Evolutionary conservation across 2,888 invertebrate species (phyloP).

Genomic region (Trachelus stipa): DNA sequence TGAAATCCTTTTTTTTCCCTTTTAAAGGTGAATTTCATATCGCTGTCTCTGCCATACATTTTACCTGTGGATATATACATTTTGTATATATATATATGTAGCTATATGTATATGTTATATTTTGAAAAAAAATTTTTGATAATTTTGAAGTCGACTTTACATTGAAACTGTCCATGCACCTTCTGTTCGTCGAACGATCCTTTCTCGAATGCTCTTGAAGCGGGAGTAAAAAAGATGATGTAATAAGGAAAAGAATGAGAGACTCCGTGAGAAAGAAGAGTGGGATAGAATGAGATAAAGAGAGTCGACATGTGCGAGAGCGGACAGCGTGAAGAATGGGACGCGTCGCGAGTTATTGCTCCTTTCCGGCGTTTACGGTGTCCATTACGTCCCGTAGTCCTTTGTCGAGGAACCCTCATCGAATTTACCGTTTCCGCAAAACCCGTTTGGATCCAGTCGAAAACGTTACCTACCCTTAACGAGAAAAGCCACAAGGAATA

Average conservation of each 20-base stretch:
- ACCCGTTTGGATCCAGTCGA: not conserved
- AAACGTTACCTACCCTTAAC: constrained; percentile 22
- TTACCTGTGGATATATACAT: not conserved
- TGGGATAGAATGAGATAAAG: not conserved
- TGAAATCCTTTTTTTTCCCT: not conserved
- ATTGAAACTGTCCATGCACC: not conserved
- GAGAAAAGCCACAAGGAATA: constrained; percentile 6
- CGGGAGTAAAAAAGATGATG: not conserved
- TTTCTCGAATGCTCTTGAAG: not conserved
- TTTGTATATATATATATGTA: not conserved
- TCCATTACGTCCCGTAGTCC: constrained; percentile 49
- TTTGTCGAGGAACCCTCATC: constrained; percentile 24
- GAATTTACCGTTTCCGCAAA: not conserved
- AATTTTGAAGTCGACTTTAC: not conserved
- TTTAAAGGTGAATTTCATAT: not conserved
- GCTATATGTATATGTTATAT: not conserved
- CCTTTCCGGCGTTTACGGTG: constrained; percentile 58
- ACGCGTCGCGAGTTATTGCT: constrained; percentile 54
- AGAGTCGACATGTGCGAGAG: constrained; percentile 37
- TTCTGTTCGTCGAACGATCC: not conserved
- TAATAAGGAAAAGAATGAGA: not conserved
- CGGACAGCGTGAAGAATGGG: constrained; percentile 42
- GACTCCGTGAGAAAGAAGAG: not conserved
- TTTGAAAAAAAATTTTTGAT: not conserved
- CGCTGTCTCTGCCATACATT: not conserved